phyloP scores from a whole-genome alignment of 1,140 invertebrate genomes.

The Drosophila quadrilineata region DNA sequence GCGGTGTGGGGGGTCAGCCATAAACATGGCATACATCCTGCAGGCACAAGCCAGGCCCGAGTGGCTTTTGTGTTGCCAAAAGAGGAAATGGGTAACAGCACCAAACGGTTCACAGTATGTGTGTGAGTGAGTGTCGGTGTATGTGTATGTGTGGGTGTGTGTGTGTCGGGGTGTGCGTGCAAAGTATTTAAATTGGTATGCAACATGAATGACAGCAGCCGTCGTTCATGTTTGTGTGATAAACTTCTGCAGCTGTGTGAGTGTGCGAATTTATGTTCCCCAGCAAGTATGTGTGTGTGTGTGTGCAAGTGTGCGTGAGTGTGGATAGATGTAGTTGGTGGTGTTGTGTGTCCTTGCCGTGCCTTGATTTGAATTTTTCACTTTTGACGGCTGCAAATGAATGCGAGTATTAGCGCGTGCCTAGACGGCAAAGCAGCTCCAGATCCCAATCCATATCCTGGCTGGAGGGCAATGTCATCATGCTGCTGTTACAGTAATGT shows the following conservation, averaged over 20 bases:
- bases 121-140: too few species aligned
- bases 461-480: constrained; percentile 27
- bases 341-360: constrained; percentile 43
- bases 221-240: constrained; percentile 61
- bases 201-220: constrained; percentile 75
- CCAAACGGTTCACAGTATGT: constrained; percentile 45
- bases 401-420: constrained; percentile 66
- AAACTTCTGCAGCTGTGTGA: constrained; percentile 40
- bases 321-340: not conserved
- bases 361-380: constrained; percentile 72
- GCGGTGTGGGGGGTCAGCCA: constrained; percentile 28
- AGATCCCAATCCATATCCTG: constrained; percentile 1
- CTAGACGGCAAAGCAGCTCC: constrained; percentile 20
- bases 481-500: constrained; percentile 36
- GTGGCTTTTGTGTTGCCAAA: constrained; percentile 74
- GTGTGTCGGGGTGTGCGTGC: constrained; percentile 38
- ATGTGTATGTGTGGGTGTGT: too few species aligned
- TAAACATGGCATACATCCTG: constrained; percentile 76
- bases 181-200: constrained; percentile 78
- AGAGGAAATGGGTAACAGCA: constrained; percentile 77
- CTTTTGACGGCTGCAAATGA: constrained; percentile 71
- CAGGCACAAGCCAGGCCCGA: constrained; percentile 54
- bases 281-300: constrained; percentile 19
- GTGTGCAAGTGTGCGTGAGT: constrained; percentile 12
- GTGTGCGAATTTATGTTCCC: too few species aligned